Evolutionary conservation across 2,113 vertebrate genomes (phyloP).

Genomic region (Nipponia nippon): DNA sequence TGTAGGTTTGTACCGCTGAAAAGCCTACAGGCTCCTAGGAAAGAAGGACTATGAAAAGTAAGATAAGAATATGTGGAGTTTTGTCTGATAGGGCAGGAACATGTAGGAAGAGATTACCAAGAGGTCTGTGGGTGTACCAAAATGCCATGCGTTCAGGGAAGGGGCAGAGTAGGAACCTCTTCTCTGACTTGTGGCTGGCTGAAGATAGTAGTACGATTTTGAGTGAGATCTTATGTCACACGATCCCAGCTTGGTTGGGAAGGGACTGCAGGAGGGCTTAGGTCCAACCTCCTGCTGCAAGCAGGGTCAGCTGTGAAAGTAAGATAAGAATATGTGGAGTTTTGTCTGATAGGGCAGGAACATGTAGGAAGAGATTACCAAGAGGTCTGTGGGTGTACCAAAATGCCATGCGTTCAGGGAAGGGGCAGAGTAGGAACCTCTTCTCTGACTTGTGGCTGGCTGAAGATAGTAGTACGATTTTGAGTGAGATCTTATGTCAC

Average conservation of each 20-base stretch:
- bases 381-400: not conserved
- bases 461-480: not conserved
- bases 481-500: not conserved
- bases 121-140: not conserved
- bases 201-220: not conserved
- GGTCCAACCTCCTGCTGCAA: not conserved
- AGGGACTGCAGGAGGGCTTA: not conserved
- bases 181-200: not conserved
- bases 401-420: not conserved
- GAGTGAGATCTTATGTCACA: not conserved
- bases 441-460: not conserved
- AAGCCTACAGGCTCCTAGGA: not conserved
- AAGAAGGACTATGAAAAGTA: not conserved
- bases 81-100: not conserved
- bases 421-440: not conserved
- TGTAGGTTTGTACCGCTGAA: not conserved
- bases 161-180: not conserved
- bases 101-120: not conserved
- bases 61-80: not conserved
- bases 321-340: not conserved
- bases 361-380: not conserved
- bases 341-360: not conserved
- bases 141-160: not conserved
- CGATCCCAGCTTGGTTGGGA: not conserved
- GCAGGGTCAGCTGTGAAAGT: not conserved